Percentiles rank a stretch among this genome's conserved stretches.
These are phyloP conservation scores for Drosophila nasuta DNA, from an alignment of 1,140 invertebrate species.

Conservation along the genomic window DNA sequence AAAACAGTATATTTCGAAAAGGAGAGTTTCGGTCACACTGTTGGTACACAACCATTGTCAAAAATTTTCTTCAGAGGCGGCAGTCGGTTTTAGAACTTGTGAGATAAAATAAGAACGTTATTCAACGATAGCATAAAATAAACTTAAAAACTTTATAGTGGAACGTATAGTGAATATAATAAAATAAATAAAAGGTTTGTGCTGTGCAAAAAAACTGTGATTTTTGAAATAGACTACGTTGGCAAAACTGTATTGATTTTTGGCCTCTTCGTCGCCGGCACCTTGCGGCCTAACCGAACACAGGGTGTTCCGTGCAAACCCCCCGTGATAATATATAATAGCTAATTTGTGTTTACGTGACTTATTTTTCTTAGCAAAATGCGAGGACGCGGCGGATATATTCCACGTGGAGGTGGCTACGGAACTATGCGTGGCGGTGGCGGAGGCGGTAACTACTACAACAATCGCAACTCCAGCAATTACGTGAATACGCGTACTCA, in stretches of 20 bases:
- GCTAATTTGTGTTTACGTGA: not conserved
- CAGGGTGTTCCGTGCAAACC: constrained; percentile 21
- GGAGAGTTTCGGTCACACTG: not conserved
- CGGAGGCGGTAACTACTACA: constrained; percentile 59
- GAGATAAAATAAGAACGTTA: not conserved
- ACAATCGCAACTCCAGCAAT: constrained; percentile 76
- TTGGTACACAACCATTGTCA: constrained; percentile 9
- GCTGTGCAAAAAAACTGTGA: not conserved
- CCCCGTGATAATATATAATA: constrained; percentile 1
- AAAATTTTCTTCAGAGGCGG: constrained; percentile 28
- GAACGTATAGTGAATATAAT: not conserved
- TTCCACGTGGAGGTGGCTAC: constrained; percentile 67
- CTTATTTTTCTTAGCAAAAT: constrained; percentile 46
- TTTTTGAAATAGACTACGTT: not conserved
- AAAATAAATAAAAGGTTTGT: constrained; percentile 24
- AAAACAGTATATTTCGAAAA: too few species aligned
- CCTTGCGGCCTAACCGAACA: not conserved
- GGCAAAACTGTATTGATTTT: constrained; percentile 40
- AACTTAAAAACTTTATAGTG: not conserved
- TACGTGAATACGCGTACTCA: constrained; percentile 75
- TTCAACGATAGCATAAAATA: constrained; percentile 18
- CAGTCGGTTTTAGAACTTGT: not conserved
- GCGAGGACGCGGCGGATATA: constrained; percentile 77
- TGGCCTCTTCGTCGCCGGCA: constrained; percentile 31
- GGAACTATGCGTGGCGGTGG: constrained; percentile 51